A percentile compares a stretch with the other conserved stretches of the same genome.
Evolutionary conservation across 2,888 invertebrate species (phyloP).

Genomic region (Aspidiotus rigidus): DNA sequence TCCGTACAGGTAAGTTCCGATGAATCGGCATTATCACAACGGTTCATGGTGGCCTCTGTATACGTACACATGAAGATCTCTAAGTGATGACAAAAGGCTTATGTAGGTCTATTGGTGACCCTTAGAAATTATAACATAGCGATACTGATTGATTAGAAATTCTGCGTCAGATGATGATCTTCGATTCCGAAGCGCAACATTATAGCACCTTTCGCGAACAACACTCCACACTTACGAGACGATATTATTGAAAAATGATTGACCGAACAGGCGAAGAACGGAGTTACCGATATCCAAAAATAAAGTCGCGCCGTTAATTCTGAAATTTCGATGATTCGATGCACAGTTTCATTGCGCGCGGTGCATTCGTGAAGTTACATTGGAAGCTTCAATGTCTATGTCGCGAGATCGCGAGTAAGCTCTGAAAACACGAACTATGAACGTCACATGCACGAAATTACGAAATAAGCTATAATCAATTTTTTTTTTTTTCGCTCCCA

Average conservation of each 20-base stretch:
- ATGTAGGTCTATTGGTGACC: too few species aligned
- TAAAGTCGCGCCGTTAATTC: too few species aligned
- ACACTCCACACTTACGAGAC: too few species aligned
- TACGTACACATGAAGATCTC: constrained; percentile 18
- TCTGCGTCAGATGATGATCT: too few species aligned
- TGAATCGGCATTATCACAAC: constrained; percentile 10
- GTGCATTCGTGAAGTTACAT: constrained; percentile 2
- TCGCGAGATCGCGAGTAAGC: neutral
- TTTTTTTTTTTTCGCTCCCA: neutral
- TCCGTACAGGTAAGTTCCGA: neutral
- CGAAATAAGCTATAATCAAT: neutral
- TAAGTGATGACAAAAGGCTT: too few species aligned
- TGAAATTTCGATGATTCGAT: neutral
- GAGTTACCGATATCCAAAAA: too few species aligned
- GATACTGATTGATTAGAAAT: too few species aligned
- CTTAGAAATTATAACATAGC: too few species aligned
- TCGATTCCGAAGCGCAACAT: too few species aligned
- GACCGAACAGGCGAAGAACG: too few species aligned
- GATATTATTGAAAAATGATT: too few species aligned
- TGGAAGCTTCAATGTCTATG: neutral
- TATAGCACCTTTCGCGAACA: too few species aligned
- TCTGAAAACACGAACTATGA: neutral
- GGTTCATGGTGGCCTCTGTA: constrained; percentile 23
- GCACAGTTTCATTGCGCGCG: neutral
- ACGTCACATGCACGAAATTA: neutral